Conservation (phyloP, 2,797 vertebrate species). For the Anguilla megastoma region DNA sequence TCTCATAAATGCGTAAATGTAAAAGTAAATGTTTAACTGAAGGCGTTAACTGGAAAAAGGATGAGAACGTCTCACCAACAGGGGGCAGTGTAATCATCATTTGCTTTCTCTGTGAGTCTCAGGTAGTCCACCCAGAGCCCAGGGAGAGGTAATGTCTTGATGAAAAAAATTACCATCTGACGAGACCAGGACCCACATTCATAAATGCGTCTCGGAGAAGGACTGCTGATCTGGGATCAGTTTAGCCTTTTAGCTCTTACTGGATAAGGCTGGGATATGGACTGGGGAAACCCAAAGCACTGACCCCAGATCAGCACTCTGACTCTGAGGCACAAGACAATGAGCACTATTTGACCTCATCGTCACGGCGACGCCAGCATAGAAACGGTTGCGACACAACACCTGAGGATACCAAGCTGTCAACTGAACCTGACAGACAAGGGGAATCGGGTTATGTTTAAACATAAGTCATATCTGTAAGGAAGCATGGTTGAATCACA, state of each 20-base stretch:
- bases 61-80: background rate
- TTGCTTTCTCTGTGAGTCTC: background rate
- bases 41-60: background rate
- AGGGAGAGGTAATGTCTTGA: background rate
- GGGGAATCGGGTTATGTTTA: background rate
- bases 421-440: background rate
- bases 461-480: background rate
- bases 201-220: background rate
- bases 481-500: background rate
- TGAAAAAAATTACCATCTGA: background rate
- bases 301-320: background rate
- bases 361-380: background rate
- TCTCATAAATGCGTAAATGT: background rate
- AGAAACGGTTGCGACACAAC: background rate
- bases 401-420: background rate
- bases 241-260: background rate
- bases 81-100: background rate
- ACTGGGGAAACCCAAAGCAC: background rate
- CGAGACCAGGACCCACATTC: background rate
- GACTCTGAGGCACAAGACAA: background rate
- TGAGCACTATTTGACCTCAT: background rate
- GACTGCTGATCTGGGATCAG: background rate
- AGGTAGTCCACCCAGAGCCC: background rate
- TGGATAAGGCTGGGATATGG: background rate
- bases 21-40: background rate